Conservation (phyloP, 1,140 invertebrate species). For the Leptoteleia sp. region DNA sequence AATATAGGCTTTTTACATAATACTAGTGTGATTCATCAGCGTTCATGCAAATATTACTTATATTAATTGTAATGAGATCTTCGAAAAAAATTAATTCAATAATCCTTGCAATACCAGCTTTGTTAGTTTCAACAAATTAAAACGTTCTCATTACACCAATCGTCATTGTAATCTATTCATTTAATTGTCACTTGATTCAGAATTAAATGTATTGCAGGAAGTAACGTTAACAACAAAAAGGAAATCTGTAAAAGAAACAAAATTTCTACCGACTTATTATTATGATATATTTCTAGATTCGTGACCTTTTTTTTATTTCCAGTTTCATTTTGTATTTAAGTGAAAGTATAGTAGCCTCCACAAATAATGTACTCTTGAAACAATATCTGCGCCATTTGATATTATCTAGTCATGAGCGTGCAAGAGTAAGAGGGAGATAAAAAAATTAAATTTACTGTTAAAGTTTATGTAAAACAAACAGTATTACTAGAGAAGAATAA, state of each 20-base stretch:
- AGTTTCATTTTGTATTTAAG: constrained; percentile 11
- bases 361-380: constrained; percentile 34
- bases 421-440: constrained; percentile 38
- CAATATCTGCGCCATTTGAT: constrained; percentile 47
- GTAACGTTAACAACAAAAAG: too few relatives aligned
- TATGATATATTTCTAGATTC: too few relatives aligned
- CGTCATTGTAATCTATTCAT: too few relatives aligned
- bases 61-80: too few relatives aligned
- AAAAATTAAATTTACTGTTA: constrained; percentile 38
- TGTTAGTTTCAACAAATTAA: too few relatives aligned
- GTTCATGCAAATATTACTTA: too few relatives aligned
- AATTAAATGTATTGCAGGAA: neutral
- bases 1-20: too few relatives aligned
- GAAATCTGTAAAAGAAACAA: too few relatives aligned
- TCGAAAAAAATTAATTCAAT: neutral
- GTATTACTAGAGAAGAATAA: constrained; percentile 57
- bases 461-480: constrained; percentile 48
- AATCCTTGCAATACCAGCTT: neutral
- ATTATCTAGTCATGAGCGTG: constrained; percentile 63
- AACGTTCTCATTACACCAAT: too few relatives aligned
- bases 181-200: neutral
- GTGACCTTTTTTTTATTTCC: neutral
- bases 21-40: too few relatives aligned
- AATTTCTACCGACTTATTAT: too few relatives aligned
- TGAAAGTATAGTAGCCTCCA: constrained; percentile 6